Base-by-base conservation (phyloP, 1,140 invertebrate species). In the Adoxophyes honmai region DNA sequence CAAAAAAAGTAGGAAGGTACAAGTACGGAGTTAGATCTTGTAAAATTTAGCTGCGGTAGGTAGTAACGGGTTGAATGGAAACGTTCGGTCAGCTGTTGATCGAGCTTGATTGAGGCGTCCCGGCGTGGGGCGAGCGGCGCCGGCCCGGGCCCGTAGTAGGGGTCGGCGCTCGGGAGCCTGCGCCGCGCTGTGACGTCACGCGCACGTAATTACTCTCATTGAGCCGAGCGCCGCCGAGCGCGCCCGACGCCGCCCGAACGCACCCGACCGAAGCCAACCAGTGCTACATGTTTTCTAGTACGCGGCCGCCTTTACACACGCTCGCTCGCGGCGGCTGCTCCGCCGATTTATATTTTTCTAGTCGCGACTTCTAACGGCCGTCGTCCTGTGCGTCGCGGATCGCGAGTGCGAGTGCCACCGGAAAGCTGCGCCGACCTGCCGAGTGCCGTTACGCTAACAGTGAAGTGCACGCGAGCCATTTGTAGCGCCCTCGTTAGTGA, bases 281-380 rank as follows among this genome's bases (percentile, higher is more conserved):
- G 80, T 65, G 66, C 68, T 71, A 67, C 70, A 70, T 70, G 67
- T 63, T 75, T 78, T 82, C 81, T 81, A 87, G 81, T 85, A 73
- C 81, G 79, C 79, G 81, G 66, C 70, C 73, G 73, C 63, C 78
- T 56, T 62, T 73, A 66, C 56, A 52, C 66, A 66, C 65, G 75
- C 53, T 62, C 72, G 70, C 68, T 72, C 71, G 73, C 56, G 16
- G 52, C 48, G 58, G 60, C 61, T 39, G 44, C 34, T 54, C 52
- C 58, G 48, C 37, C 53, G 8, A 11, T 57, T 48, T 14, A 52
- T 36, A 39, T 48, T 61, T 58, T 61, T 60, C 48, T 54, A 52
- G 66, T 60, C 62, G 59, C 63, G 55, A 69, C 55, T 34, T 11
- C 21, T n/a, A n/a, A 28, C 35, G 9, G n/a, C 16, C 36, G 48